These are phyloP conservation scores for Ooceraea biroi DNA, from an alignment of 1,140 invertebrate species.

Conservation along the genomic window DNA sequence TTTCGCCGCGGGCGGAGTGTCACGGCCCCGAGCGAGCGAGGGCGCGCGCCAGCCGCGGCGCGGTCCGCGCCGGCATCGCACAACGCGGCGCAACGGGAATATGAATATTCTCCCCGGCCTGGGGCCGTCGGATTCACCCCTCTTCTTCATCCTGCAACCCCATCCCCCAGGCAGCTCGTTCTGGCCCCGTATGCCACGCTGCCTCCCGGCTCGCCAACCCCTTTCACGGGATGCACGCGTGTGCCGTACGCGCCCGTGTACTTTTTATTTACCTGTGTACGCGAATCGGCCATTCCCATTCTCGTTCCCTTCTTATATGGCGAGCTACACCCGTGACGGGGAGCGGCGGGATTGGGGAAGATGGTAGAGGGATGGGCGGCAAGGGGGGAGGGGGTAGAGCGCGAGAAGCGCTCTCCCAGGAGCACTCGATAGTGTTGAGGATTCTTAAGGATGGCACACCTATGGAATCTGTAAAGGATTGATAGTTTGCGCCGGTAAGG, in stretches of 20 bases:
- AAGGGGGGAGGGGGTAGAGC: neutral
- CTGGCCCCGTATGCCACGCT: constrained; percentile 12
- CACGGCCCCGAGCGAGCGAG: constrained; percentile 61
- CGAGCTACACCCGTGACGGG: constrained; percentile 46
- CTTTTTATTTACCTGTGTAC: constrained; percentile 72
- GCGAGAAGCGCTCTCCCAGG: constrained; percentile 62
- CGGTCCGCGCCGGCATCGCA: constrained; percentile 71
- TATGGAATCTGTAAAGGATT: constrained; percentile 39
- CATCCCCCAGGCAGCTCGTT: neutral
- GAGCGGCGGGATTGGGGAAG: neutral
- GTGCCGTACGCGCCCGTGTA: constrained; percentile 67
- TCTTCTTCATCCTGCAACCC: neutral
- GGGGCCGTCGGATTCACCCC: constrained; percentile 57
- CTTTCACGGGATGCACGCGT: constrained; percentile 58
- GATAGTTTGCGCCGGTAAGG: constrained; percentile 30
- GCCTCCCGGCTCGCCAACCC: constrained; percentile 50
- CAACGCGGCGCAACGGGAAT: no score
- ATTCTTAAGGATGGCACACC: constrained; percentile 33
- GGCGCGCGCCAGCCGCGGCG: constrained; percentile 29
- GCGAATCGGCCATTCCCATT: constrained; percentile 71
- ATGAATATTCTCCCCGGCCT: constrained; percentile 69
- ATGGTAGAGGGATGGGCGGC: neutral
- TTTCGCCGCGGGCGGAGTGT: constrained; percentile 81
- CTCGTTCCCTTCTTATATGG: constrained; percentile 66
- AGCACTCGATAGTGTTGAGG: constrained; percentile 53